Conservation (phyloP, 2,888 invertebrate species). For the Biston betularia region DNA sequence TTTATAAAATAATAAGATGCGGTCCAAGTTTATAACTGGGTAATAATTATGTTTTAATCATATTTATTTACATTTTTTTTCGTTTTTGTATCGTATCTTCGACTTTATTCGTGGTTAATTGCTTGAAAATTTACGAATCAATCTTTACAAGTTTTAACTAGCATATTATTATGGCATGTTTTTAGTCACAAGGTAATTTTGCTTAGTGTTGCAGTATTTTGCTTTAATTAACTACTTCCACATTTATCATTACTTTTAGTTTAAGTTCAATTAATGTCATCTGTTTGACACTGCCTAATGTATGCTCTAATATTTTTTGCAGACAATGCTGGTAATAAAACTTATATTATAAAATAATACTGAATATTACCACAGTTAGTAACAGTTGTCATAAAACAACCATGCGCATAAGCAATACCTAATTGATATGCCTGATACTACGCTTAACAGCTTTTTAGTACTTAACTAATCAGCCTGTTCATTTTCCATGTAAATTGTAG, state of each 20-base stretch:
- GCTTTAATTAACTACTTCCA: neutral
- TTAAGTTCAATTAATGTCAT: neutral
- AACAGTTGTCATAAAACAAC: too few relatives aligned
- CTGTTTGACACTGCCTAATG: neutral
- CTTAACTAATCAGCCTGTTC: neutral
- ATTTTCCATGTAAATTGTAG: neutral
- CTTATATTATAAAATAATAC: too few relatives aligned
- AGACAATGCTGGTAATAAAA: neutral
- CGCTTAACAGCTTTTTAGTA: neutral
- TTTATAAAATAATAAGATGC: slow-evolving; percentile 38
- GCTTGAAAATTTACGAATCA: neutral
- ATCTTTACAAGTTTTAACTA: too few relatives aligned
- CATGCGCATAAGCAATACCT: neutral
- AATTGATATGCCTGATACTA: neutral
- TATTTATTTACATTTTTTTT: neutral
- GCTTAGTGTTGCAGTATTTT: neutral
- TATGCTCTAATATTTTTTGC: neutral
- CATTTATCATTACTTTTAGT: neutral
- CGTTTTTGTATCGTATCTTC: neutral
- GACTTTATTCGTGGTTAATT: neutral
- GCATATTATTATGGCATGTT: neutral
- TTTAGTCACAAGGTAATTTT: neutral
- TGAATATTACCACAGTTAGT: too few relatives aligned
- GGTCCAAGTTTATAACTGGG: slow-evolving; percentile 48
- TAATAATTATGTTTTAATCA: slow-evolving; percentile 19